Base-by-base conservation (phyloP, 64 coral and sea anemone species). In the Porites lutea region DNA sequence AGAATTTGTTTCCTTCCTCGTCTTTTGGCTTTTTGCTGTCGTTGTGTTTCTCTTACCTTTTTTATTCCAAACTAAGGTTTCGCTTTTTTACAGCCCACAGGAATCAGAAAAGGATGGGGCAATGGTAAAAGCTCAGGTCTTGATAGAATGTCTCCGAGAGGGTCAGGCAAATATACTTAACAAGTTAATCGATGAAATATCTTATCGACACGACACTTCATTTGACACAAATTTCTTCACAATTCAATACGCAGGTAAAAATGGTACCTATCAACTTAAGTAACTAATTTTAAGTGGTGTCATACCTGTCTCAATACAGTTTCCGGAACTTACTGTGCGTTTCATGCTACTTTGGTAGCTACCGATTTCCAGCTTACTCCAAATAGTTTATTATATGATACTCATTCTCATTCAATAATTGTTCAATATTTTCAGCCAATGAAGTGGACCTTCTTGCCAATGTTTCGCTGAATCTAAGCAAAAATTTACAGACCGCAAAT, bases 191-290 rank as follows among this genome's bases (percentile, higher is more conserved):
- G 73, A 48, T 62, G 82, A 88, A 20, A 91, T 89, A 2, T 59
- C 77, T 4, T 59, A 57, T 49, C 63, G 22, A 16, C 62, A 37
- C 27, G 27, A 93, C 46, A 92, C 87, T 6, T 88, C 93, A 4
- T 96, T 96, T 78, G 70, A 96, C 20, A 27, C 87, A 12, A 84
- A 68, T 6, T 94, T 54, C 15, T 57, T 97, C 67, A 74, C 81
- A 51, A 88, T 97, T 4, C 87, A 94, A 47, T 94, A 94, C 63
- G 67, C 95, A 90, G 72, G 95, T 97, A 80, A 37, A 37, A 37
- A 37, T 37, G 27, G 27, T 37, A 37, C 27, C 27, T 37, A 37
- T 37, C 27, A 37, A 37, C 27, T 37, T 37, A 37, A 37, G 27
- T 37, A 37, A 37, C 27, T 37, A 37, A 37, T 37, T 37, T 37